Evolutionary conservation across 2,797 vertebrate genomes (phyloP).

Genomic region (Gila robusta): DNA sequence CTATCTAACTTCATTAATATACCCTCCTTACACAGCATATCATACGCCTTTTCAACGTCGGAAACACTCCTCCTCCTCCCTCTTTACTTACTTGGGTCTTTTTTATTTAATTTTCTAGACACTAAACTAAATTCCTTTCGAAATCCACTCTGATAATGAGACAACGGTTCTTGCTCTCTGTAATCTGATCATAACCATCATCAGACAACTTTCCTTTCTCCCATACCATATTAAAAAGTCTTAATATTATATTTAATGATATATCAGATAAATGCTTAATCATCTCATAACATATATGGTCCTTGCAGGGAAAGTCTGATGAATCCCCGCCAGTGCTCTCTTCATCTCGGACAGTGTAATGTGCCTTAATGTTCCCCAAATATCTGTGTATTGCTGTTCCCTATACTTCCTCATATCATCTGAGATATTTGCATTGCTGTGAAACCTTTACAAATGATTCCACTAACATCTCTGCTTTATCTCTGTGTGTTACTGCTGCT

Average conservation of each 20-base stretch:
- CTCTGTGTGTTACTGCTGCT: too few relatives aligned
- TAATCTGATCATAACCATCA: neutral
- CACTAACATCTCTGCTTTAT: neutral
- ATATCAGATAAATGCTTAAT: neutral
- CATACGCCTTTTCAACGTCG: neutral
- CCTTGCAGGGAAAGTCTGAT: neutral
- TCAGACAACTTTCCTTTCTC: neutral
- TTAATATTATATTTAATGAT: neutral
- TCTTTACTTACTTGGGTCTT: neutral
- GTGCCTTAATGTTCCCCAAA: neutral
- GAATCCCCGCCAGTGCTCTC: neutral
- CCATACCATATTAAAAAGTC: neutral
- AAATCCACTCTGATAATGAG: neutral
- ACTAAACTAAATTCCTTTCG: neutral
- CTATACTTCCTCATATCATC: neutral
- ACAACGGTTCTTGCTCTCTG: neutral
- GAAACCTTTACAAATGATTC: neutral
- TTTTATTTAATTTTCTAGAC: neutral
- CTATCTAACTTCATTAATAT: neutral
- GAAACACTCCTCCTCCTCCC: neutral
- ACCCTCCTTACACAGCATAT: neutral
- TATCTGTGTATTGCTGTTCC: neutral
- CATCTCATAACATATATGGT: neutral
- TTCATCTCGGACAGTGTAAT: neutral
- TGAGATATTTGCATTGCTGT: neutral